These are phyloP conservation scores for Emmelina monodactyla DNA, from an alignment of 2,888 invertebrate genomes.

Conservation along the genomic window DNA sequence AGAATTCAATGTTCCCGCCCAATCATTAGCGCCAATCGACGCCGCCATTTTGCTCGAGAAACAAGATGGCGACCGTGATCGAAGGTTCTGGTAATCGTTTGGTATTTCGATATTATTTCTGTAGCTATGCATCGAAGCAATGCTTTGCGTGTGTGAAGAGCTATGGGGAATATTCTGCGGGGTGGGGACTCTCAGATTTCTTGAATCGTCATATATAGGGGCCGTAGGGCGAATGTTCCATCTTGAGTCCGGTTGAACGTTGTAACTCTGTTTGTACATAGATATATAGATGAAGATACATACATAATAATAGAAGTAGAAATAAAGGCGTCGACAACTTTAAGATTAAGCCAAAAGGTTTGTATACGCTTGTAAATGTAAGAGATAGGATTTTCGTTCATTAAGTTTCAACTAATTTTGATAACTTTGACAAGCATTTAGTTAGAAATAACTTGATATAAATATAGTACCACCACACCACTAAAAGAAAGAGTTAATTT, in stretches of 20 bases:
- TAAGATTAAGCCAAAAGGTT: conserved; percentile 11
- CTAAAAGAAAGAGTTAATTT: conserved; percentile 27
- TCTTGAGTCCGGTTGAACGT: conserved; percentile 53
- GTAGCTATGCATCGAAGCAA: conserved; percentile 64
- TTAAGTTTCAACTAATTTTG: conserved; percentile 12
- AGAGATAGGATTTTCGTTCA: conserved; percentile 51
- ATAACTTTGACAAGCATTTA: conserved; percentile 21
- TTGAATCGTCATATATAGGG: conserved; percentile 54
- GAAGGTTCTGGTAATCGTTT: conserved; percentile 57
- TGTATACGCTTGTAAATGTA: conserved; percentile 41
- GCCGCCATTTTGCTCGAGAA: conserved; percentile 62
- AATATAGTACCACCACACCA: conserved; percentile 55
- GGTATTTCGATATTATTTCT: conserved; percentile 58
- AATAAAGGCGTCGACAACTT: conserved; percentile 1
- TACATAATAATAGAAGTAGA: not conserved
- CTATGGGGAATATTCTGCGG: conserved; percentile 57
- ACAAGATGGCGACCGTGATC: conserved; percentile 64
- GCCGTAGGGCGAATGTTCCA: conserved; percentile 61
- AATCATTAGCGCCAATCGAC: conserved; percentile 57
- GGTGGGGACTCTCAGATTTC: conserved; percentile 40
- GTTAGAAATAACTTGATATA: conserved; percentile 24
- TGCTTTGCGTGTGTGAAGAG: conserved; percentile 58
- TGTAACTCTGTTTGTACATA: conserved; percentile 49
- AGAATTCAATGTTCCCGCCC: conserved; percentile 54
- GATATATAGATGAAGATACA: conserved; percentile 3